Conservation (phyloP, 1,140 invertebrate species). For the Bradysia coprophila region DNA sequence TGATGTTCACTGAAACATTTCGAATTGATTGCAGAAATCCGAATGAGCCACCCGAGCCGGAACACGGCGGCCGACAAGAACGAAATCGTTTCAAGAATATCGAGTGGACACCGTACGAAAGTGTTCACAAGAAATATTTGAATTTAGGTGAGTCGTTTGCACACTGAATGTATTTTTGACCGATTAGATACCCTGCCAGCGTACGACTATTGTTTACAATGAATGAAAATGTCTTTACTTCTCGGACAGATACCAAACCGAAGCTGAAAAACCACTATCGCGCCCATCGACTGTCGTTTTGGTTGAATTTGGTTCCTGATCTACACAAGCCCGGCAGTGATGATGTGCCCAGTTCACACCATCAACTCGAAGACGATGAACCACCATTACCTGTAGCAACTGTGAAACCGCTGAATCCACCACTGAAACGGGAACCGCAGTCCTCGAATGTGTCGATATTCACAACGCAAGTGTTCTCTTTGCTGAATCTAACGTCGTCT, state of each 20-base stretch:
- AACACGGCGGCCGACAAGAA: constrained; percentile 47
- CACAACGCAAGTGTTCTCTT: constrained; percentile 21
- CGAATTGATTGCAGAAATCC: constrained; percentile 59
- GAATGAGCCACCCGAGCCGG: constrained; percentile 56
- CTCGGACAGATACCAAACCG: constrained; percentile 53
- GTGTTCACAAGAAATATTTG: constrained; percentile 80
- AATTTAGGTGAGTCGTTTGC: constrained; percentile 52
- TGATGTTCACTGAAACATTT: neutral
- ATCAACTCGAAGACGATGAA: constrained; percentile 63
- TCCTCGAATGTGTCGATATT: constrained; percentile 18
- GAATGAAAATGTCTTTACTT: neutral
- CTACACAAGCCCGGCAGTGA: constrained; percentile 77
- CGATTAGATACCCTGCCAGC: constrained; percentile 3
- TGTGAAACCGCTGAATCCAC: constrained; percentile 29
- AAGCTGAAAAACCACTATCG: constrained; percentile 88
- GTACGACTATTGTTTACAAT: neutral
- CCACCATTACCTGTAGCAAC: constrained; percentile 29
- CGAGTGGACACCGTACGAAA: constrained; percentile 82
- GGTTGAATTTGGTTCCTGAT: constrained; percentile 88
- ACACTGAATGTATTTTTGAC: too few species aligned
- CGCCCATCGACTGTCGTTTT: constrained; percentile 85
- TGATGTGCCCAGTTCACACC: constrained; percentile 68
- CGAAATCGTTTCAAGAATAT: constrained; percentile 61
- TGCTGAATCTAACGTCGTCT: constrained; percentile 20
- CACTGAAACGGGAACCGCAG: constrained; percentile 21